Evolutionary conservation across 2,113 vertebrate genomes (phyloP).

Genomic region (Trachemys scripta): DNA sequence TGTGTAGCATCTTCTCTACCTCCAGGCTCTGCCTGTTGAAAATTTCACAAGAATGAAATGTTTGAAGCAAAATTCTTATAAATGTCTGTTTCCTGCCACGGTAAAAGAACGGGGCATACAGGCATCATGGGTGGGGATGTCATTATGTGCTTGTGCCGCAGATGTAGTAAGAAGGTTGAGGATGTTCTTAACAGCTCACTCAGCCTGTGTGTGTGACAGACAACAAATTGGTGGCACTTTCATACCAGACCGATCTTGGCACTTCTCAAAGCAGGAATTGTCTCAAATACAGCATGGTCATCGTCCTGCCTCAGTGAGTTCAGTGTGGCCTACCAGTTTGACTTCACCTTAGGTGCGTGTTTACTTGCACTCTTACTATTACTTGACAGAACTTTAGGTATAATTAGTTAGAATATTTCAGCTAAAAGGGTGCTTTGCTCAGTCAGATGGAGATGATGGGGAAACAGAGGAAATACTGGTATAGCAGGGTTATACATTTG

Average conservation of each 20-base stretch:
- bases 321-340: not conserved
- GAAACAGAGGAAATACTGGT: not conserved
- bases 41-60: not conserved
- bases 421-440: not conserved
- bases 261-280: not conserved
- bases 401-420: not conserved
- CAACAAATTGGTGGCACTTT: not conserved
- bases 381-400: not conserved
- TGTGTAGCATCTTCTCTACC: not conserved
- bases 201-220: not conserved
- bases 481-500: not conserved
- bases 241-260: not conserved
- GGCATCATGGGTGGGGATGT: constrained; percentile 44
- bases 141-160: constrained; percentile 29
- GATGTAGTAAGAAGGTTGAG: not conserved
- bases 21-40: not conserved
- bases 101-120: not conserved
- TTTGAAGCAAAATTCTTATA: not conserved
- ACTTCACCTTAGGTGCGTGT: not conserved
- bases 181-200: not conserved
- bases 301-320: not conserved
- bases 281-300: not conserved
- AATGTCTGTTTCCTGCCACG: not conserved
- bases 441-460: not conserved
- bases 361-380: not conserved